Conservation (phyloP, 2,797 vertebrate genomes). For the Echiichthys vipera region DNA sequence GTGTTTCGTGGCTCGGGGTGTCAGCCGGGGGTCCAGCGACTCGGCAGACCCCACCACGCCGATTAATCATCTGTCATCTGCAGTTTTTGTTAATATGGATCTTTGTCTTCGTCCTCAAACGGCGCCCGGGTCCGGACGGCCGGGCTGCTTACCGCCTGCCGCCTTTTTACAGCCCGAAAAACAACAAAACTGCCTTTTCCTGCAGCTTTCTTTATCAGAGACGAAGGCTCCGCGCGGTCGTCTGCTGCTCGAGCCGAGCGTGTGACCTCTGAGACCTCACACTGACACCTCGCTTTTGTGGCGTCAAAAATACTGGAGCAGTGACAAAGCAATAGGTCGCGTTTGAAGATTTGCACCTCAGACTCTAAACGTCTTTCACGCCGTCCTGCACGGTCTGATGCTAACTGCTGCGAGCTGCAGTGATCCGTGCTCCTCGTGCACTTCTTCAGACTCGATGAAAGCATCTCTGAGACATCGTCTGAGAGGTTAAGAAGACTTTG, state of each 20-base stretch:
- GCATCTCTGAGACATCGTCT: neutral
- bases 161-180: constrained; percentile 9
- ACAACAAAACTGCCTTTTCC: neutral
- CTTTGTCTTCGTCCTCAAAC: constrained; percentile 68
- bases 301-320: neutral
- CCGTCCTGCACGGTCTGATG: neutral
- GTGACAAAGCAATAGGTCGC: neutral
- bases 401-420: constrained; percentile 6
- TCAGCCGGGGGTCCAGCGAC: constrained; percentile 73
- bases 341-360: neutral
- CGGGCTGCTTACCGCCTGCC: constrained; percentile 38
- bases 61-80: constrained; percentile 83
- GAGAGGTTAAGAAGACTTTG: neutral
- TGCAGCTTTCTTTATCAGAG: neutral
- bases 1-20: constrained; percentile 68
- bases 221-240: neutral
- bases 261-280: constrained; percentile 22
- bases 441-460: neutral
- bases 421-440: neutral
- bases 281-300: neutral
- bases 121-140: neutral
- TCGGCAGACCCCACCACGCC: constrained; percentile 67
- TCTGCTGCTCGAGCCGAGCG: constrained; percentile 21
- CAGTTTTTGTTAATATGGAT: constrained; percentile 74
- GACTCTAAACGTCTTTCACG: neutral